A percentile compares a stretch with the other conserved stretches of the same genome.
phyloP scores from a whole-genome alignment of 2,888 invertebrate genomes.

The Nemoura dubitans region DNA sequence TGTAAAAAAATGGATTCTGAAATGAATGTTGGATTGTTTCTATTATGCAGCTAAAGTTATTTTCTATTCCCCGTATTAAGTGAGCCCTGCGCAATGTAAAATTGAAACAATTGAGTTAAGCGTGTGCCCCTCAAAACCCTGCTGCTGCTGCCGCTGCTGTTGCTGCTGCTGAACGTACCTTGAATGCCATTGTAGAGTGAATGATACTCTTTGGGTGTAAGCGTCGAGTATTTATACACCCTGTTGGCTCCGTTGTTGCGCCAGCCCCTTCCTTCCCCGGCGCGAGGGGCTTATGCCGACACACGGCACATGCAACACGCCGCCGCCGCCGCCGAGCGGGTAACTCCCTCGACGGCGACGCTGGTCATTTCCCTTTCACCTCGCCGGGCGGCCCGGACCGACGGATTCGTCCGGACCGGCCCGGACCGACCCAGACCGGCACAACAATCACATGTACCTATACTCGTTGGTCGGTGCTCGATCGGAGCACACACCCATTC shows the following conservation, averaged over 20 bases:
- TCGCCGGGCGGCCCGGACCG: background rate
- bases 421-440: too few relatives aligned
- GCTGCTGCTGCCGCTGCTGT: too few relatives aligned
- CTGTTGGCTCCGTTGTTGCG: background rate
- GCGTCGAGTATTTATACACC: constrained; percentile 22
- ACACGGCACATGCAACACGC: background rate
- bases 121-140: background rate
- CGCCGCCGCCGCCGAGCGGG: background rate
- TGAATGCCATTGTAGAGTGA: constrained; percentile 39
- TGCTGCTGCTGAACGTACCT: constrained; percentile 23
- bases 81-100: too few relatives aligned
- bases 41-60: too few relatives aligned
- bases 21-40: too few relatives aligned
- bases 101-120: too few relatives aligned
- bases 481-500: background rate
- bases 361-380: constrained; percentile 12
- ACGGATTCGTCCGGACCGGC: background rate
- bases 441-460: background rate
- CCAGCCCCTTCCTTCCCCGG: background rate
- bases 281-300: too few relatives aligned
- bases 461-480: background rate
- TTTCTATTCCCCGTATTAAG: too few relatives aligned
- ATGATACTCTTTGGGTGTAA: background rate
- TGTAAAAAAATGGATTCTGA: too few relatives aligned
- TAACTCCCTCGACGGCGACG: background rate